Evolutionary conservation across 2,888 invertebrate genomes (phyloP).

Genomic region (Laothoe populi): DNA sequence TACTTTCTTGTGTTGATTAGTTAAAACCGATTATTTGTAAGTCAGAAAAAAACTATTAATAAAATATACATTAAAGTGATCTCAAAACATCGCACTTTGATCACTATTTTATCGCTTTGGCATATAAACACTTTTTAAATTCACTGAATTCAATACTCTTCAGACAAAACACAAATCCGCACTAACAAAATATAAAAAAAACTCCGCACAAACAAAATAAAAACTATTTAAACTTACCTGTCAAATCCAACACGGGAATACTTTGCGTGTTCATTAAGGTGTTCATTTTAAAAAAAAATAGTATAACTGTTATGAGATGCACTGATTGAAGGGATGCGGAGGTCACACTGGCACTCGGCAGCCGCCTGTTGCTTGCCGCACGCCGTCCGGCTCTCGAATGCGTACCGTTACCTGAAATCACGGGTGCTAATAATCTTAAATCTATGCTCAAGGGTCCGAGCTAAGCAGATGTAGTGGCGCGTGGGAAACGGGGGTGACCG

Average conservation of each 20-base stretch:
- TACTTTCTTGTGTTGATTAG: too few relatives aligned
- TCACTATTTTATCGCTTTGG: too few relatives aligned
- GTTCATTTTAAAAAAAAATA: conserved; percentile 4
- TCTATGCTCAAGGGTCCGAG: conserved; percentile 52
- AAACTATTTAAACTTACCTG: conserved; percentile 5
- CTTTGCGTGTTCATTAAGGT: conserved; percentile 4
- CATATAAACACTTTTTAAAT: too few relatives aligned
- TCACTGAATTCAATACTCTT: too few relatives aligned
- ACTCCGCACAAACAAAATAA: not conserved
- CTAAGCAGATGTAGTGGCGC: conserved; percentile 57
- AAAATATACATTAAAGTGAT: too few relatives aligned
- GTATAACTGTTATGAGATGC: too few relatives aligned
- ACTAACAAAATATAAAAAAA: not conserved
- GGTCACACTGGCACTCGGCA: not conserved
- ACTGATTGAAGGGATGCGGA: not conserved
- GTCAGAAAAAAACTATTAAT: too few relatives aligned
- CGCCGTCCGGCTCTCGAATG: conserved; percentile 53
- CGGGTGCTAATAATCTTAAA: conserved; percentile 53
- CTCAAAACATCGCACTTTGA: too few relatives aligned
- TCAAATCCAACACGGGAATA: conserved; percentile 4
- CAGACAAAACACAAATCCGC: too few relatives aligned
- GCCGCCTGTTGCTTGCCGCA: conserved; percentile 37
- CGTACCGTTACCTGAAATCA: conserved; percentile 62
- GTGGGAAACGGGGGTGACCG: conserved; percentile 65
- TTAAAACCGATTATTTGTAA: too few relatives aligned